phyloP scores from a whole-genome alignment of 2,888 invertebrate genomes.

The Apamea sordens region DNA sequence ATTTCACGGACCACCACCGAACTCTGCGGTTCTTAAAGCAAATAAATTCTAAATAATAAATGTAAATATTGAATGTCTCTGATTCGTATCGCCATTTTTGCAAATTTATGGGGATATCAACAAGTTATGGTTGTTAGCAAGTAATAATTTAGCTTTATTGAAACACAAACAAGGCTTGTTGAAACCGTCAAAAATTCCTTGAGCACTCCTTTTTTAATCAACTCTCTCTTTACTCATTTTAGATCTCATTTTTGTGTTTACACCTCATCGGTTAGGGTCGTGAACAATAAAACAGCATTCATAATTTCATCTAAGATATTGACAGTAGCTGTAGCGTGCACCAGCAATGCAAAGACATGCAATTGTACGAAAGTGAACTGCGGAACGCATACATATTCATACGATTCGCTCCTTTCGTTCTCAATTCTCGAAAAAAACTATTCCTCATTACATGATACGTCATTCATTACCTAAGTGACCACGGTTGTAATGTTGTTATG shows the following conservation, averaged over 20 bases:
- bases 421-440: slow-evolving; percentile 54
- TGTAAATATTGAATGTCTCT: slow-evolving; percentile 54
- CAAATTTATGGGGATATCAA: slow-evolving; percentile 34
- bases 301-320: slow-evolving; percentile 50
- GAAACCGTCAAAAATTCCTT: neutral
- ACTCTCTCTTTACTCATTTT: neutral
- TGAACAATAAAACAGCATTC: slow-evolving; percentile 21
- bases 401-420: slow-evolving; percentile 62
- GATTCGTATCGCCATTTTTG: slow-evolving; percentile 51
- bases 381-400: slow-evolving; percentile 67
- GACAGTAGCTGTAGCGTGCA: slow-evolving; percentile 54
- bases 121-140: slow-evolving; percentile 25
- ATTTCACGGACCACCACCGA: slow-evolving; percentile 72
- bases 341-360: slow-evolving; percentile 46
- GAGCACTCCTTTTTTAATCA: neutral
- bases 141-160: slow-evolving; percentile 21
- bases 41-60: slow-evolving; percentile 66
- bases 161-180: slow-evolving; percentile 1
- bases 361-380: slow-evolving; percentile 63
- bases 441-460: slow-evolving; percentile 57
- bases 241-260: neutral
- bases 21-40: slow-evolving; percentile 66
- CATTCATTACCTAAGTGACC: slow-evolving; percentile 44
- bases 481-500: slow-evolving; percentile 8
- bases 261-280: neutral